These are phyloP conservation scores for Aerospiza tachiro DNA, from an alignment of 2,797 vertebrate species.

Conservation along the genomic window DNA sequence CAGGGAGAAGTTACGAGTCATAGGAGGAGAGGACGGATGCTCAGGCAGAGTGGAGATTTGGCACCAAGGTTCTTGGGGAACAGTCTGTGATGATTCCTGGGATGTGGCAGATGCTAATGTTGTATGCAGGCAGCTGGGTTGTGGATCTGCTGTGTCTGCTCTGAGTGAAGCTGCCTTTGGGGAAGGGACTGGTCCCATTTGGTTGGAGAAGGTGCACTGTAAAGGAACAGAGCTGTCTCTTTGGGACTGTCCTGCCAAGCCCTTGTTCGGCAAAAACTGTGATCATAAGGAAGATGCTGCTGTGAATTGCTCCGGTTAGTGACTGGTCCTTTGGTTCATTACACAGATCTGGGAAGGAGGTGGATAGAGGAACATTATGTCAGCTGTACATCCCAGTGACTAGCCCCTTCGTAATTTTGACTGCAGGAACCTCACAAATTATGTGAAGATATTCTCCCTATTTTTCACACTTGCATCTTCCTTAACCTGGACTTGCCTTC, in stretches of 20 bases:
- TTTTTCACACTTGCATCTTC: background rate
- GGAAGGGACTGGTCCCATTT: slow-evolving; percentile 59
- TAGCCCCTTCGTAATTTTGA: background rate
- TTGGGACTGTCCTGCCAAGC: slow-evolving; percentile 39
- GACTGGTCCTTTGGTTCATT: background rate
- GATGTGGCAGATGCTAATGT: slow-evolving; percentile 19
- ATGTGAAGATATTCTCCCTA: background rate
- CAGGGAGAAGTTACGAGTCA: slow-evolving; percentile 64
- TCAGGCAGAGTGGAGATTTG: slow-evolving; percentile 77
- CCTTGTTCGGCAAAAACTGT: slow-evolving; percentile 17
- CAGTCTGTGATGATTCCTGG: slow-evolving; percentile 54
- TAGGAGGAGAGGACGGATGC: slow-evolving; percentile 59
- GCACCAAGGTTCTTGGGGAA: slow-evolving; percentile 66
- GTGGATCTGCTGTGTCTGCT: slow-evolving; percentile 45
- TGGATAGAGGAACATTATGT: background rate
- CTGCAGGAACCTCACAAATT: background rate
- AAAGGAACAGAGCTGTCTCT: slow-evolving; percentile 56
- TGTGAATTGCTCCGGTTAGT: slow-evolving; percentile 56
- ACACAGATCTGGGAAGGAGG: background rate
- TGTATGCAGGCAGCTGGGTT: slow-evolving; percentile 50
- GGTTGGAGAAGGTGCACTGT: slow-evolving; percentile 62
- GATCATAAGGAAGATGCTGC: slow-evolving; percentile 64
- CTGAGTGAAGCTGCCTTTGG: slow-evolving; percentile 40
- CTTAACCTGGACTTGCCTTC: background rate
- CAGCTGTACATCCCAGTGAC: background rate